Percentiles rank a stretch among this genome's conserved stretches.
Evolutionary conservation across 2,888 invertebrate species (phyloP).

Genomic region (Anagyrus pseudococci): DNA sequence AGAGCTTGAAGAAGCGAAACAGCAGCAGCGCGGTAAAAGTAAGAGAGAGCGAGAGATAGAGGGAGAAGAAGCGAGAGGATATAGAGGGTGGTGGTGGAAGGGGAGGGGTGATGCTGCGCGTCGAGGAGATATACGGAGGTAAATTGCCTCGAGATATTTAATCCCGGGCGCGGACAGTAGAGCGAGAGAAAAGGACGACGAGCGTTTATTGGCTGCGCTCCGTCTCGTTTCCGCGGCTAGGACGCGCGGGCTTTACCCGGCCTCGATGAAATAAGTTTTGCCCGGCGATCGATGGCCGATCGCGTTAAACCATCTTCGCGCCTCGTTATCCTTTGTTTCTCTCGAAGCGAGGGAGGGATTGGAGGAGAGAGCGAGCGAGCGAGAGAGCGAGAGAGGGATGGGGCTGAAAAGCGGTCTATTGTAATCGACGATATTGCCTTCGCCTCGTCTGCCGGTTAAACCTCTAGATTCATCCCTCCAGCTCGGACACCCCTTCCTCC

Average conservation of each 20-base stretch:
- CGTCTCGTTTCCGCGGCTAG: conserved; percentile 34
- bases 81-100: no score
- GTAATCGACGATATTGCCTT: conserved; percentile 43
- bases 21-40: conserved; percentile 20
- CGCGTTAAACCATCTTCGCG: conserved; percentile 57
- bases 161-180: conserved; percentile 41
- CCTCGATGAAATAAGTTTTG: conserved; percentile 41
- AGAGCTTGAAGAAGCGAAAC: conserved; percentile 19
- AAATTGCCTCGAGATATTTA: conserved; percentile 57
- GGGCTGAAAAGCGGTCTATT: conserved; percentile 12
- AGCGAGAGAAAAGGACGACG: conserved; percentile 46
- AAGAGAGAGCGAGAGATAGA: no score
- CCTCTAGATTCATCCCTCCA: conserved; percentile 11
- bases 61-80: no score
- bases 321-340: conserved; percentile 57
- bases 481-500: neutral
- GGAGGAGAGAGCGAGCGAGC: conserved; percentile 3
- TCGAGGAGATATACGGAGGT: conserved; percentile 49
- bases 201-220: conserved; percentile 55
- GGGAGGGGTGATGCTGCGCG: no score
- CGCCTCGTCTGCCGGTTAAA: conserved; percentile 3
- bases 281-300: conserved; percentile 54
- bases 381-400: neutral
- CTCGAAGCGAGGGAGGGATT: conserved; percentile 24
- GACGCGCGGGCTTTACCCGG: no score